Percentiles rank a stretch among this genome's conserved stretches.
These are phyloP conservation scores for Varanus komodoensis DNA, from an alignment of 2,113 vertebrate species.

Conservation along the genomic window DNA sequence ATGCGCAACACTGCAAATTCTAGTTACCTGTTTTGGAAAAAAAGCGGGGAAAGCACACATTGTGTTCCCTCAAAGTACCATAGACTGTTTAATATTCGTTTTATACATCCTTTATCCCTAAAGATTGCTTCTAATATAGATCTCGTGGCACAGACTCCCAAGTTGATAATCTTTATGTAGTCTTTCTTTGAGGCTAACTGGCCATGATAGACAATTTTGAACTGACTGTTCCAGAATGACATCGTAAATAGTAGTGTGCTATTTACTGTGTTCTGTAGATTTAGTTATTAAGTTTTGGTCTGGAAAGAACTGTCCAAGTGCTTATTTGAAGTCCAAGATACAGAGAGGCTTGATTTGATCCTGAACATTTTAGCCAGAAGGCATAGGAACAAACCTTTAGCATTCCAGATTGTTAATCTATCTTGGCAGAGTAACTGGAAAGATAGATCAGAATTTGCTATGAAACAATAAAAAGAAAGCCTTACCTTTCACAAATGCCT, in stretches of 20 bases:
- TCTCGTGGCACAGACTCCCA: conserved; percentile 13
- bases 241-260: conserved; percentile 47
- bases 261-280: conserved; percentile 34
- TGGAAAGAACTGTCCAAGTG: conserved; percentile 38
- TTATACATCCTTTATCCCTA: conserved; percentile 32
- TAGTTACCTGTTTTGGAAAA: neutral
- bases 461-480: conserved; percentile 55
- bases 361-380: conserved; percentile 55
- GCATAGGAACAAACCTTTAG: conserved; percentile 57
- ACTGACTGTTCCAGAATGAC: conserved; percentile 54
- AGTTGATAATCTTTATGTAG: conserved; percentile 49
- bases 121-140: conserved; percentile 40
- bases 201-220: conserved; percentile 60
- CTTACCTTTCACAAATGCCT: conserved; percentile 55
- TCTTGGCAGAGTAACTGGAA: conserved; percentile 51
- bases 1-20: neutral
- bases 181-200: conserved; percentile 62
- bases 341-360: conserved; percentile 60
- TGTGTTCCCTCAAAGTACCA: conserved; percentile 18
- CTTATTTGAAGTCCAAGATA: conserved; percentile 60
- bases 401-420: conserved; percentile 68
- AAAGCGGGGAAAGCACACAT: neutral
- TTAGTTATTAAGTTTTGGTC: conserved; percentile 55
- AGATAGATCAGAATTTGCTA: conserved; percentile 50
- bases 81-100: conserved; percentile 44